phyloP scores from a whole-genome alignment of 2,888 invertebrate genomes.

The Melangyna quadrimaculata region DNA sequence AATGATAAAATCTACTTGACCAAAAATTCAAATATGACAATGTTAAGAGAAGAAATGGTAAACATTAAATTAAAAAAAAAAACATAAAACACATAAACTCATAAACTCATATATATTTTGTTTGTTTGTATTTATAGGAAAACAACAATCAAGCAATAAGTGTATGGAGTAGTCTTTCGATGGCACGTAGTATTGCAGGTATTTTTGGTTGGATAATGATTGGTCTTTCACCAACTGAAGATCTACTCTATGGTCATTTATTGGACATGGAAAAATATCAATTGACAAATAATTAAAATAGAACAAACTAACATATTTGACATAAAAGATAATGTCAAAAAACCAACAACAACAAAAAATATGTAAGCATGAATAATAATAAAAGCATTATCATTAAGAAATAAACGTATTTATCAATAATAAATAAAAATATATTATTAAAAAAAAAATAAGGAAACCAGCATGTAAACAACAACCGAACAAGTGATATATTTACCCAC shows the following conservation, averaged over 20 bases:
- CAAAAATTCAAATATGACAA: constrained; percentile 78
- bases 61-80: constrained; percentile 49
- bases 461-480: constrained; percentile 64
- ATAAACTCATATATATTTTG: not conserved
- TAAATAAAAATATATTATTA: not conserved
- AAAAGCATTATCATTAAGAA: constrained; percentile 45
- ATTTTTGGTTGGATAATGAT: constrained; percentile 83
- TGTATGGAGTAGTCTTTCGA: constrained; percentile 83
- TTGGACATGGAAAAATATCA: constrained; percentile 80
- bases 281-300: constrained; percentile 80
- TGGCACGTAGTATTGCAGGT: constrained; percentile 82
- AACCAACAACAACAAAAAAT: constrained; percentile 9
- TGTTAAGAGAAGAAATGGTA: constrained; percentile 80
- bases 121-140: constrained; percentile 76
- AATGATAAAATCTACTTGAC: constrained; percentile 79
- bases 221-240: constrained; percentile 82
- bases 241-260: constrained; percentile 82
- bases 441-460: constrained; percentile 15
- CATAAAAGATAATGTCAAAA: not conserved
- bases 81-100: not conserved
- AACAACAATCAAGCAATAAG: constrained; percentile 81
- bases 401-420: constrained; percentile 66
- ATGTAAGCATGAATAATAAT: constrained; percentile 20
- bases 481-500: constrained; percentile 71
- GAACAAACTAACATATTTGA: not conserved